Evolutionary conservation across 2,797 vertebrate species (phyloP), one percentile per base, ranked within the genome.

Genomic region (Xiphorhynchus erythropygius): DNA sequence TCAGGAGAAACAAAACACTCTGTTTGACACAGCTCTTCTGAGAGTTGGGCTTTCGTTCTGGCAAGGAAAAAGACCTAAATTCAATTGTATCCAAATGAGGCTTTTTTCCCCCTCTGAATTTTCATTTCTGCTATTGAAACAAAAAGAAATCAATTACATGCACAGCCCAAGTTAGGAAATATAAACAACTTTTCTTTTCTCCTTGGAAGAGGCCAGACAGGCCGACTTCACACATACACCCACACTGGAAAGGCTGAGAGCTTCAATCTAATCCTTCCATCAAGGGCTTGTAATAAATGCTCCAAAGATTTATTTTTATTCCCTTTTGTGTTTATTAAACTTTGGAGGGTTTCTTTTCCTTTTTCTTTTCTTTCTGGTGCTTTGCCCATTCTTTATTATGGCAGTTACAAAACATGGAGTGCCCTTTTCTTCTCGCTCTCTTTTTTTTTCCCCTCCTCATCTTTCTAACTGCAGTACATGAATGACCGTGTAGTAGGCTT

Each of bases 291-390:
- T 97, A 98, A 98, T 97, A 98, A 98, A 97, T 87, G 91, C 96
- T 97, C 94, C 87, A 32, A 96, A 97, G 97, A 98, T 98, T 98
- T 98, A 98, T 98, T 98, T 98, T 98, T 97, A 98, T 98, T 98
- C 97, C 91, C 93, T 95, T 97, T 97, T 86, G 93, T 98, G 98
- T 98, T 98, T 98, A 98, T 96, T 98, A 97, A 98, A 98, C 97
- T 95, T 96, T 96, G 95, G 95, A 97, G 93, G 62, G 74, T 63
- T 96, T 94, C 89, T 93, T 93, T 96, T 94, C 87, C 94, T 89
- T 94, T 94, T 95, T 86, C 81, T 46, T 56, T 77, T 90, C 75
- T 92, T 95, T 87, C 96, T 97, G 97, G 97, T 97, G 81, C 84
- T 90, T 86, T 97, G 97, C 98, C 97, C 95, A n/a, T 87, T 87